These are phyloP conservation scores for Micropoecilia bifurca DNA, from an alignment of 2,797 vertebrate genomes.

Conservation along the genomic window DNA sequence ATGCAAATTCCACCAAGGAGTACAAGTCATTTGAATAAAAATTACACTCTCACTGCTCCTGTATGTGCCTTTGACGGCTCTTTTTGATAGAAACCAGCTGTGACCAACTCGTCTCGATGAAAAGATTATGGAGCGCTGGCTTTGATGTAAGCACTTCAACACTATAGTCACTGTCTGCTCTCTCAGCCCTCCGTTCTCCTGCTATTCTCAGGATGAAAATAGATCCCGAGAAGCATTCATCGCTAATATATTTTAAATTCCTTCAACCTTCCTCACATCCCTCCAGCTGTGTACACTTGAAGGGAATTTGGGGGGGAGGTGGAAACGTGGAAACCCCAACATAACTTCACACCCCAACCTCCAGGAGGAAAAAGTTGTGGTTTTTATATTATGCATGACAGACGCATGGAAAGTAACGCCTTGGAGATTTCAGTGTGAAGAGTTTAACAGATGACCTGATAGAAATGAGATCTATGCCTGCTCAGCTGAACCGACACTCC, in stretches of 20 bases:
- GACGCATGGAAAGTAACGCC: slow-evolving; percentile 58
- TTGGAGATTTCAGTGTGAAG: slow-evolving; percentile 63
- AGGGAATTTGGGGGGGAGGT: slow-evolving; percentile 29
- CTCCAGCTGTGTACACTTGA: slow-evolving; percentile 70
- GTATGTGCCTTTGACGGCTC: slow-evolving; percentile 35
- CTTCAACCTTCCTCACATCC: slow-evolving; percentile 33
- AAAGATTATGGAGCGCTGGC: slow-evolving; percentile 63
- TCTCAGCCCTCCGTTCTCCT: slow-evolving; percentile 23
- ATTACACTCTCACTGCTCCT: slow-evolving; percentile 46
- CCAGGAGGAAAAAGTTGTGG: slow-evolving; percentile 24
- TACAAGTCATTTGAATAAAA: slow-evolving; percentile 42
- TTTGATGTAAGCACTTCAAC: slow-evolving; percentile 65
- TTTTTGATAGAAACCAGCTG: slow-evolving; percentile 70
- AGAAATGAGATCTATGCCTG: slow-evolving; percentile 74
- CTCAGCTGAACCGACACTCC: slow-evolving; percentile 49
- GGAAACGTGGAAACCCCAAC: slow-evolving; percentile 32
- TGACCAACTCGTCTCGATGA: slow-evolving; percentile 64
- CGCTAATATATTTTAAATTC: slow-evolving; percentile 56
- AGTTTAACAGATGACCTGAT: slow-evolving; percentile 79
- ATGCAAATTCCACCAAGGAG: slow-evolving; percentile 29
- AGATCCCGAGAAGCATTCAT: slow-evolving; percentile 42
- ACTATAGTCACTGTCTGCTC: slow-evolving; percentile 42
- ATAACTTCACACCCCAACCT: slow-evolving; percentile 55
- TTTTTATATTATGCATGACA: slow-evolving; percentile 62
- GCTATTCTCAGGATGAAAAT: slow-evolving; percentile 19